phyloP scores from a whole-genome alignment of 1,140 invertebrate species.

The Chionoecetes opilio region DNA sequence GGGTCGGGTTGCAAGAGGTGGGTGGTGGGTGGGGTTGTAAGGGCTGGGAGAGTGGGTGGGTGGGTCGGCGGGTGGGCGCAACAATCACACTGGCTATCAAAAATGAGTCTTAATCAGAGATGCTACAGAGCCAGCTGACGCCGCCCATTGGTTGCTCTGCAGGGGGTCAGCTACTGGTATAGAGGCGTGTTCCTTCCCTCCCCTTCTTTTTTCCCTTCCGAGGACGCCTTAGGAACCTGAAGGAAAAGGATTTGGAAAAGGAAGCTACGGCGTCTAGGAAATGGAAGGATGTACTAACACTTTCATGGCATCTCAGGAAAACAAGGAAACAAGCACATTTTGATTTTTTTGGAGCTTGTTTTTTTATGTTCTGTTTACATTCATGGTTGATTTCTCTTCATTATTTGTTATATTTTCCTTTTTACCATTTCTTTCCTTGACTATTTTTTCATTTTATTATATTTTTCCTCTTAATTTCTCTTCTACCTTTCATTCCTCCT shows the following conservation, averaged over 20 bases:
- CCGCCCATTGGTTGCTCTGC: conserved; percentile 9
- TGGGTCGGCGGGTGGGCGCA: not conserved
- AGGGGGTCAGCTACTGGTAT: not conserved
- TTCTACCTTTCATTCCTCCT: not conserved
- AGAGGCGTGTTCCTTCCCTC: not conserved
- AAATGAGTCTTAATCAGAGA: conserved; percentile 54
- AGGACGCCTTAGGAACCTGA: not conserved
- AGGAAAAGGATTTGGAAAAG: not conserved
- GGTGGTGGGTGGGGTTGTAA: too few relatives aligned
- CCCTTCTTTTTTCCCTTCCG: too few relatives aligned
- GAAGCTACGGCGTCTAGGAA: not conserved
- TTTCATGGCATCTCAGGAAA: not conserved
- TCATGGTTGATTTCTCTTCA: not conserved
- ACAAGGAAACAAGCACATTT: not conserved
- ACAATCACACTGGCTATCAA: conserved; percentile 25
- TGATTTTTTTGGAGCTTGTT: not conserved
- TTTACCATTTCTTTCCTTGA: not conserved
- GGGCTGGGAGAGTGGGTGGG: too few relatives aligned
- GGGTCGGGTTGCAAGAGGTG: not conserved
- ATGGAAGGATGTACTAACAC: not conserved
- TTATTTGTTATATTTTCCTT: not conserved
- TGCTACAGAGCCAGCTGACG: conserved; percentile 50
- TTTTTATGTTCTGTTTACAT: not conserved
- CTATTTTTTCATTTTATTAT: not conserved
- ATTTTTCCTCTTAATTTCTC: not conserved